phyloP scores from a whole-genome alignment of 2,888 invertebrate species.

The Gortyna flavago region DNA sequence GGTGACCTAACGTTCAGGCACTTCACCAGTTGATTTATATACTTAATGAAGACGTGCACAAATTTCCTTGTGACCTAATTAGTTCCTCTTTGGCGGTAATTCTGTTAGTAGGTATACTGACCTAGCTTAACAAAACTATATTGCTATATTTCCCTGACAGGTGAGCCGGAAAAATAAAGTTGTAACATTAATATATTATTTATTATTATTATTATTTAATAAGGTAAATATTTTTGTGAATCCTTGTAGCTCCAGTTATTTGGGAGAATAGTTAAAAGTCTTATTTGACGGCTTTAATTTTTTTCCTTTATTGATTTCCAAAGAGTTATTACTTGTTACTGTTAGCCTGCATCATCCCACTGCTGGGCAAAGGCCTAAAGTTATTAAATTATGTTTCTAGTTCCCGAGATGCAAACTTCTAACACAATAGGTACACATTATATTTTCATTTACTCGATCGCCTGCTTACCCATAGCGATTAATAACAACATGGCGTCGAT shows the following conservation, averaged over 20 bases:
- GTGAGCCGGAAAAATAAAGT: background rate
- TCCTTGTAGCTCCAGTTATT: background rate
- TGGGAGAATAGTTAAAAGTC: background rate
- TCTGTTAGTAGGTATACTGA: background rate
- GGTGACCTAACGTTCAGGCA: slow-evolving; percentile 16
- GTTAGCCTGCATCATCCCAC: too few species aligned
- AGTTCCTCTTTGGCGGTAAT: background rate
- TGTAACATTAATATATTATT: too few species aligned
- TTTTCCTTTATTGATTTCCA: background rate
- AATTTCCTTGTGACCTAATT: slow-evolving; percentile 33
- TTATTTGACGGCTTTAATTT: background rate
- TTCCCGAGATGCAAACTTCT: too few species aligned
- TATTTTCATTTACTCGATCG: background rate
- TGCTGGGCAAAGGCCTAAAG: background rate
- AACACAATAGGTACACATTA: background rate
- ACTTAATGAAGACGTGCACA: background rate
- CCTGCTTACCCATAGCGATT: background rate
- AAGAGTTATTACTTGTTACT: too few species aligned
- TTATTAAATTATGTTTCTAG: background rate
- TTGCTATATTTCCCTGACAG: background rate
- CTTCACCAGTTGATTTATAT: background rate
- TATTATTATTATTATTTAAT: too few species aligned
- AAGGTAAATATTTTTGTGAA: background rate
- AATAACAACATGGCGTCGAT: background rate
- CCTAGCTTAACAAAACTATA: background rate